Evolutionary conservation across 2,113 vertebrate species (phyloP).

Genomic region (Pseudorasbora parva): DNA sequence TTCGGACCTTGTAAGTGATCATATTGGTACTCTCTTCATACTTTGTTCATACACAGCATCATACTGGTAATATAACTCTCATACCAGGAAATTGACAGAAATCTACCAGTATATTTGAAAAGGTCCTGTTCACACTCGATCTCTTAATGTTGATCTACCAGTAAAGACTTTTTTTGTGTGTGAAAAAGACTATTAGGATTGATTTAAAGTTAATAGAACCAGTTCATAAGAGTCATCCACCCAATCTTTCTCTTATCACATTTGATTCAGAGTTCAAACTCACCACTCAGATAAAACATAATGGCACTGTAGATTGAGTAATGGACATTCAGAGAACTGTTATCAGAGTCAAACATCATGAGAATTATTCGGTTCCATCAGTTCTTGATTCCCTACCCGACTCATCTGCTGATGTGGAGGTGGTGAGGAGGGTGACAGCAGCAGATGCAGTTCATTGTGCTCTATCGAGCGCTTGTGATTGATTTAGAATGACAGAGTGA

Average conservation of each 20-base stretch:
- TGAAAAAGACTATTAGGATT: background rate
- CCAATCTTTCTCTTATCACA: background rate
- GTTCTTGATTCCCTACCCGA: background rate
- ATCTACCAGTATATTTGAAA: too few species aligned
- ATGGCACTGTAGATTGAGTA: background rate
- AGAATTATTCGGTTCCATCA: background rate
- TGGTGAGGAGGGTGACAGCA: background rate
- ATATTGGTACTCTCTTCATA: too few species aligned
- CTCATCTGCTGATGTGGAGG: background rate
- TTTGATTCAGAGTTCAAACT: background rate
- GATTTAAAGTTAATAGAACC: background rate
- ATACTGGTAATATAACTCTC: too few species aligned
- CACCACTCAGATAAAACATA: background rate
- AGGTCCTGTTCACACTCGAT: too few species aligned
- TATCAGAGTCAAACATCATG: background rate
- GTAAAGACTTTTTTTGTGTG: too few species aligned
- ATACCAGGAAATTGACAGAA: too few species aligned
- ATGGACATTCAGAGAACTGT: background rate
- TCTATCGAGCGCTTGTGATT: background rate
- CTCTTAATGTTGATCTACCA: too few species aligned
- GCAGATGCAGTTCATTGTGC: background rate
- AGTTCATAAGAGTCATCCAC: background rate
- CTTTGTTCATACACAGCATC: too few species aligned
- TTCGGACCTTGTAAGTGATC: too few species aligned
- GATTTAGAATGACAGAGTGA: slow-evolving; percentile 1